Percentiles rank a stretch among this genome's conserved stretches.
These are phyloP conservation scores for Musca vetustissima DNA, from an alignment of 1,140 invertebrate species.

Conservation along the genomic window DNA sequence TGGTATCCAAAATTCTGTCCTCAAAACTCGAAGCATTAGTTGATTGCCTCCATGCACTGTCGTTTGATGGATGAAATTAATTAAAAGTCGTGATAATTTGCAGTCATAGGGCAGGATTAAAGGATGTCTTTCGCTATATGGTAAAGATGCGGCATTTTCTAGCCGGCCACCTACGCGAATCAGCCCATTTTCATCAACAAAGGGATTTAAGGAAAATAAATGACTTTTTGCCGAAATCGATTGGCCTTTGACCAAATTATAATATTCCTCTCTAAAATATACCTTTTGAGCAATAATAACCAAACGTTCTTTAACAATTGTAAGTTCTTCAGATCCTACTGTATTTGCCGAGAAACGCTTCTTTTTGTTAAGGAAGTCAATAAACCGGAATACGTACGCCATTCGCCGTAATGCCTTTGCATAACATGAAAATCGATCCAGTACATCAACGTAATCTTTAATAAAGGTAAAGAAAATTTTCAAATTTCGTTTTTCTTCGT, in stretches of 20 bases:
- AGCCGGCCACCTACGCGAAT: not conserved
- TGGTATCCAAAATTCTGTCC: slow-evolving; percentile 6
- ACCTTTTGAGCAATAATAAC: not conserved
- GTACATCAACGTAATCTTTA: not conserved
- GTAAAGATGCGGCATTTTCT: not conserved
- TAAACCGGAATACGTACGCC: not conserved
- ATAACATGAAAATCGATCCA: not conserved
- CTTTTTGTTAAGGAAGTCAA: not conserved
- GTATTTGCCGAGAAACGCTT: not conserved
- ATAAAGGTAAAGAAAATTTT: no score
- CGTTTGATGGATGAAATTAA: not conserved
- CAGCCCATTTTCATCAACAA: not conserved
- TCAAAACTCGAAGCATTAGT: not conserved
- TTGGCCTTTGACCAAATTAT: not conserved
- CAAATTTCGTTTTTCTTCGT: not conserved
- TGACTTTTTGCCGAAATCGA: not conserved
- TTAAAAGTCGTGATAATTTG: not conserved
- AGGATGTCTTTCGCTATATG: not conserved
- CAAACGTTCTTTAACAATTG: not conserved
- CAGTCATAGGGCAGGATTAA: not conserved
- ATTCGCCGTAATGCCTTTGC: not conserved
- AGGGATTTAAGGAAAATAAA: not conserved
- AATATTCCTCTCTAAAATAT: not conserved
- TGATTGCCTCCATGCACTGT: slow-evolving; percentile 19
- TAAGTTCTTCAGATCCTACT: not conserved